Conservation (phyloP, 2,113 vertebrate species). For the Xiphias gladius region DNA sequence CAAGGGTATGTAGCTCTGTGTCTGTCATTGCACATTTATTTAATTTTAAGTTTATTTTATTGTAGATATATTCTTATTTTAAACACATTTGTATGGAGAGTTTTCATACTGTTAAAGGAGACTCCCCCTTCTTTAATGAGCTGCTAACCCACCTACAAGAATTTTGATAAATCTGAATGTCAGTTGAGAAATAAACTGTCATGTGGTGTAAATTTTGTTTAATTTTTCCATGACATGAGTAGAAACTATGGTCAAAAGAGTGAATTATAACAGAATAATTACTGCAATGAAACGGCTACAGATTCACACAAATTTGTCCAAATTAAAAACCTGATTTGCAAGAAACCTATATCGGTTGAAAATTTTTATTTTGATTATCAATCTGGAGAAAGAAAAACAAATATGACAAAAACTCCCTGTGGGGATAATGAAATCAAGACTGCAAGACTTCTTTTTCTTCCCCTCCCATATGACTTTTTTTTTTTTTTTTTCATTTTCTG, state of each 20-base stretch:
- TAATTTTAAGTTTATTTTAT: background rate
- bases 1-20: conserved; percentile 84
- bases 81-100: background rate
- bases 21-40: background rate
- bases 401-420: conserved; percentile 34
- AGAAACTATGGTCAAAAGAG: background rate
- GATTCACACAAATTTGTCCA: background rate
- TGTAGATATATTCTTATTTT: background rate
- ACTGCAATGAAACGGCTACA: background rate
- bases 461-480: conserved; percentile 28
- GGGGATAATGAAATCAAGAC: conserved; percentile 61
- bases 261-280: background rate
- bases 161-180: background rate
- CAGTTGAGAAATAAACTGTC: background rate
- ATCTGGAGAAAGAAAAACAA: conserved; percentile 51
- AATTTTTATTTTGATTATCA: conserved; percentile 61
- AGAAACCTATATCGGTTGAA: background rate
- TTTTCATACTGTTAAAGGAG: background rate
- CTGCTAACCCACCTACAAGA: background rate
- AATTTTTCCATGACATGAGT: background rate
- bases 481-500: conserved; percentile 64
- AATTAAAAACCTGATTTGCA: background rate
- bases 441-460: conserved; percentile 3
- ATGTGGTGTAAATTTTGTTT: background rate
- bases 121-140: background rate